Evolutionary conservation across 2,113 vertebrate genomes (phyloP), one percentile per base, ranked within the genome.

Genomic region (Callaeas wilsoni): DNA sequence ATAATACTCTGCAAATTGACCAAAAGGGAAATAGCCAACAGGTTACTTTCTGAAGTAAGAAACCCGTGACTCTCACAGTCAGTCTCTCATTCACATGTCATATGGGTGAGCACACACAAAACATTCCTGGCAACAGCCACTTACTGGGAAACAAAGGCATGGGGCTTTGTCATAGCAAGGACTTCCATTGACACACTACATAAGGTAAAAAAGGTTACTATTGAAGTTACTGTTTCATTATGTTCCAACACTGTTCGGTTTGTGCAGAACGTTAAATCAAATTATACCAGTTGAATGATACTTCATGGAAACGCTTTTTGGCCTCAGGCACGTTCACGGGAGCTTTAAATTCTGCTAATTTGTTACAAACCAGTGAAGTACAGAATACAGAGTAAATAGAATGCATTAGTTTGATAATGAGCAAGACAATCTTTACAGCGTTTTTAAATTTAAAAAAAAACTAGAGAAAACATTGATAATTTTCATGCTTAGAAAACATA

Each of bases 51-150:
- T 76, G 26, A 59, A 67, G 47, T 3, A 14, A 49, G 56, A 76
- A 62, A 59, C 10, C 12, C 20, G 7, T 0, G 0, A 13, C 25
- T 26, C 25, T 13, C 26, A 30, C 50, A 25, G n/a, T 14, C 32
- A 25, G 19, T 77, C 47, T 78, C 83, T 50, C 55, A 18, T 12
- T 59, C 33, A 30, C 3, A 7, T 11, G 23, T 46, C 11, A 1
- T 1, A 7, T 1, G 7, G n/a, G 30, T 23, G 37, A 83, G 26
- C 55, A 69, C 11, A 6, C 27, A 76, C 25, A 64, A 44, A 71
- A 30, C 14, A 25, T 11, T 50, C 17, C 49, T 68, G 53, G 52
- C 19, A 87, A 26, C 12, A 41, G 64, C 25, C 57, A 19, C 35
- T 63, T 25, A 4, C 39, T 23, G 53, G 41, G 42, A 79, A 73